Conservation (phyloP, 2,888 invertebrate genomes). For the Gastrophysa polygoni region DNA sequence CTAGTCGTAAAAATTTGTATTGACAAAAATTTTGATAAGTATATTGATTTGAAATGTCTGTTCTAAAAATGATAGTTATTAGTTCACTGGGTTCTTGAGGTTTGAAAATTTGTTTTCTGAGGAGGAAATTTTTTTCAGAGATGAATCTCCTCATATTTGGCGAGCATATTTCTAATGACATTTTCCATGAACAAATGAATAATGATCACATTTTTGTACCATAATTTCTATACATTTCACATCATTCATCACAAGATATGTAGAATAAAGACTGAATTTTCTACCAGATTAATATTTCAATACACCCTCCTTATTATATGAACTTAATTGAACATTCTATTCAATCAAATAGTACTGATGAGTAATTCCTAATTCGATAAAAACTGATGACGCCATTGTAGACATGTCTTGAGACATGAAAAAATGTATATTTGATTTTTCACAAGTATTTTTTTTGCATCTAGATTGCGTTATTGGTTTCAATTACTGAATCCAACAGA, state of each 20-base stretch:
- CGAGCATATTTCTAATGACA: conserved; percentile 17
- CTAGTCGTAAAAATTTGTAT: conserved; percentile 31
- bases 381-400: no score
- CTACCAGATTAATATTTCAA: conserved; percentile 19
- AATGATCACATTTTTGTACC: conserved; percentile 19
- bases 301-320: no score
- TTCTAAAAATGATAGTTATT: conserved; percentile 4
- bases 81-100: conserved; percentile 6
- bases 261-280: conserved; percentile 31
- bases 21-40: conserved; percentile 22
- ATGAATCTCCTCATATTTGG: conserved; percentile 23
- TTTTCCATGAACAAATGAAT: not conserved
- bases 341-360: no score
- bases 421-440: no score
- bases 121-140: conserved; percentile 5
- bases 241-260: conserved; percentile 16
- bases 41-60: conserved; percentile 14
- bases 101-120: conserved; percentile 16
- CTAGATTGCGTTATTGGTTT: no score
- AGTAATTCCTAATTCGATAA: no score
- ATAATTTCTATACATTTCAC: conserved; percentile 14
- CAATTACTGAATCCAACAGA: no score
- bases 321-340: no score
- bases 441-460: no score
- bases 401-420: no score